These are phyloP conservation scores for Bombylius discolor DNA, from an alignment of 2,888 invertebrate genomes.

Conservation along the genomic window DNA sequence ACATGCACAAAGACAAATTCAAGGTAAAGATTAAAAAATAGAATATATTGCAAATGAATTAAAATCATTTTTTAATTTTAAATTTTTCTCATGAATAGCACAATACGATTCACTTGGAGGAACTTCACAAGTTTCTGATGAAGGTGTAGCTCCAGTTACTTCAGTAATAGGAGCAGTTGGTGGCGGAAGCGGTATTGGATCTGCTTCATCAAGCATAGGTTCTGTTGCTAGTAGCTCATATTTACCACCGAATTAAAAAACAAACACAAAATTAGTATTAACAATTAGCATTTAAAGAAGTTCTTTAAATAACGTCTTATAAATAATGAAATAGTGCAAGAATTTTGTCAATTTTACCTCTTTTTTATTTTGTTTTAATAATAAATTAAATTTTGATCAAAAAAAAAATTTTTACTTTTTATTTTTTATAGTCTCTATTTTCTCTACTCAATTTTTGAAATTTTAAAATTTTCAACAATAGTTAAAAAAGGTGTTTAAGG, in stretches of 20 bases:
- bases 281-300: background rate
- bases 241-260: background rate
- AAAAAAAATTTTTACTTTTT: too few relatives aligned
- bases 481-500: too few relatives aligned
- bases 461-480: too few relatives aligned
- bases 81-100: background rate
- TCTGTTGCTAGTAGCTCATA: background rate
- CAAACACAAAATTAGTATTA: background rate
- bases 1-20: conserved; percentile 34
- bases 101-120: conserved; percentile 12
- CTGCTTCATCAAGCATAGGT: conserved; percentile 17
- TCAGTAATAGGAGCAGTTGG: conserved; percentile 6
- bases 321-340: too few relatives aligned
- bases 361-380: too few relatives aligned
- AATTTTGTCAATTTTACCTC: too few relatives aligned
- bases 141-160: conserved; percentile 6
- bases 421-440: too few relatives aligned
- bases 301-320: too few relatives aligned
- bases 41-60: background rate
- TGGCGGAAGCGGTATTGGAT: background rate
- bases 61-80: background rate
- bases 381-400: too few relatives aligned
- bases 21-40: conserved; percentile 14
- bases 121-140: conserved; percentile 7
- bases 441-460: too few relatives aligned